These are phyloP conservation scores for Zaprionus ghesquierei DNA, from an alignment of 1,140 invertebrate species.

Conservation along the genomic window DNA sequence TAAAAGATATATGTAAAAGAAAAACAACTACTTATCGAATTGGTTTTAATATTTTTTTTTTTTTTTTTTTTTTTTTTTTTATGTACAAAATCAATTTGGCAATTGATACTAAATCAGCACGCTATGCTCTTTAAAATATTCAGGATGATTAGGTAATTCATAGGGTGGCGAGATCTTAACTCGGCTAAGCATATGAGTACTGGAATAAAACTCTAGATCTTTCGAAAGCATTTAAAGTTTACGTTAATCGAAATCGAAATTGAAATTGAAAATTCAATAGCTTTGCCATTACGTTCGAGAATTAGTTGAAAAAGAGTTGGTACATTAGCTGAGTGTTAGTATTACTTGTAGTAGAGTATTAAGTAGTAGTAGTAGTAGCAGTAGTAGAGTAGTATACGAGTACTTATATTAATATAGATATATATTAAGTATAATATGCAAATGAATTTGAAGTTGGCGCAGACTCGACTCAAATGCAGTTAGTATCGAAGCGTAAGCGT, in stretches of 20 bases:
- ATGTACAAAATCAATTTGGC: conserved; percentile 27
- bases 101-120: conserved; percentile 60
- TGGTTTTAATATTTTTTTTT: not conserved
- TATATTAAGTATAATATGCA: conserved; percentile 47
- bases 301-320: conserved; percentile 34
- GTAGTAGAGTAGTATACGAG: conserved; percentile 19
- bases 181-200: conserved; percentile 29
- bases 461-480: conserved; percentile 69
- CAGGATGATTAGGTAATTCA: conserved; percentile 10
- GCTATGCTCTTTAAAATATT: conserved; percentile 48
- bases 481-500: conserved; percentile 74
- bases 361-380: conserved; percentile 19
- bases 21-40: conserved; percentile 25
- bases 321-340: conserved; percentile 24
- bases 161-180: not conserved
- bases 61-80: not conserved
- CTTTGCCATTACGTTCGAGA: conserved; percentile 27
- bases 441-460: conserved; percentile 43
- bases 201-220: conserved; percentile 29
- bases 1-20: conserved; percentile 26
- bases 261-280: conserved; percentile 9
- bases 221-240: conserved; percentile 31
- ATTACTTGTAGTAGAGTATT: conserved; percentile 23
- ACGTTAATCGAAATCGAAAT: conserved; percentile 33
- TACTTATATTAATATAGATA: conserved; percentile 20